These are phyloP conservation scores for Pomacea maculata DNA, from an alignment of 1,140 invertebrate species.

Conservation along the genomic window DNA sequence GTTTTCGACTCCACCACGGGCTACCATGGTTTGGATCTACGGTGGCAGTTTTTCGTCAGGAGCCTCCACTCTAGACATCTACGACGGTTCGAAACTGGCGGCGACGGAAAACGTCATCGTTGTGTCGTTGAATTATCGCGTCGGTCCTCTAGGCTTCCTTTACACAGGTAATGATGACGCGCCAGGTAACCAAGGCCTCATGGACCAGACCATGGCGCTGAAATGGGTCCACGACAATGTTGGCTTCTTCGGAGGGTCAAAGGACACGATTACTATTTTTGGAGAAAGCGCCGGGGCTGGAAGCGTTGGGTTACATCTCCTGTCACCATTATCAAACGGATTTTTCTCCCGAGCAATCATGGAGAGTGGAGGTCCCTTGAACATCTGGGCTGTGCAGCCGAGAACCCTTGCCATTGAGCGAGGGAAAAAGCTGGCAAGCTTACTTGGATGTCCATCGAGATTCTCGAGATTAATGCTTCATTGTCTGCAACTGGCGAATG, in stretches of 20 bases:
- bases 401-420: slow-evolving; percentile 80
- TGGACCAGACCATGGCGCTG: slow-evolving; percentile 77
- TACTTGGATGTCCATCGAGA: slow-evolving; percentile 26
- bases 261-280: slow-evolving; percentile 74
- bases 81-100: slow-evolving; percentile 88
- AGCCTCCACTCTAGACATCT: slow-evolving; percentile 91
- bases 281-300: slow-evolving; percentile 75
- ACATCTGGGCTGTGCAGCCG: slow-evolving; percentile 88
- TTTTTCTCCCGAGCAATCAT: slow-evolving; percentile 83
- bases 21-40: slow-evolving; percentile 96
- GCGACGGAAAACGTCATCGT: slow-evolving; percentile 81
- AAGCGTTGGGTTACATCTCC: slow-evolving; percentile 87
- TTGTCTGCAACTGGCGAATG: slow-evolving; percentile 78
- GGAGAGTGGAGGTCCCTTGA: slow-evolving; percentile 71
- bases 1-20: slow-evolving; percentile 65
- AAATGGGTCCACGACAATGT: slow-evolving; percentile 80
- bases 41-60: slow-evolving; percentile 92
- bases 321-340: slow-evolving; percentile 83
- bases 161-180: slow-evolving; percentile 72
- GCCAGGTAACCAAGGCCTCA: slow-evolving; percentile 55
- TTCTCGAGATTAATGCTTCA: slow-evolving; percentile 77
- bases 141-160: slow-evolving; percentile 73
- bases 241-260: slow-evolving; percentile 77
- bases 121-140: slow-evolving; percentile 78
- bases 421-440: slow-evolving; percentile 61